A percentile compares a stretch with the other conserved stretches of the same genome.
These are phyloP conservation scores for Tiliqua scincoides DNA, from an alignment of 2,113 vertebrate species.

Conservation along the genomic window DNA sequence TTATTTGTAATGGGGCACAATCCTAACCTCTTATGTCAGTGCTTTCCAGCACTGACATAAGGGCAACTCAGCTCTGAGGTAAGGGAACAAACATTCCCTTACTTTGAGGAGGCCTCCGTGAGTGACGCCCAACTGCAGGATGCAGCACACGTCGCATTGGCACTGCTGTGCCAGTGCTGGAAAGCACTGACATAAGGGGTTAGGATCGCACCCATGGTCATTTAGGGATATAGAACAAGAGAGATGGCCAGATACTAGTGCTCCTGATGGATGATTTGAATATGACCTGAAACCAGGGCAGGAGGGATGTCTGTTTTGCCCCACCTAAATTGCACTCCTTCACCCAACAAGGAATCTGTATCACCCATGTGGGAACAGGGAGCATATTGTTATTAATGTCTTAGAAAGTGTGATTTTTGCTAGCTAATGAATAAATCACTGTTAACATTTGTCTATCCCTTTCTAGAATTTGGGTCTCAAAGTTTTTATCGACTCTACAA, in stretches of 20 bases:
- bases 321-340: not conserved
- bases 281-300: not conserved
- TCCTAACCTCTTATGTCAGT: too few species aligned
- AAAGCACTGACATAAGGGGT: too few species aligned
- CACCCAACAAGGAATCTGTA: not conserved
- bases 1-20: not conserved
- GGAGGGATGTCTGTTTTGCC: not conserved
- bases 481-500: slow-evolving; percentile 61
- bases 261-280: not conserved
- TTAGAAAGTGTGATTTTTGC: not conserved
- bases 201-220: too few species aligned
- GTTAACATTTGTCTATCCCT: slow-evolving; percentile 30
- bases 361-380: not conserved
- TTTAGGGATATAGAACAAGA: not conserved
- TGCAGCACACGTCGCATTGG: too few species aligned
- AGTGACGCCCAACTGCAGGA: too few species aligned
- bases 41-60: too few species aligned
- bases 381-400: not conserved
- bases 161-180: too few species aligned
- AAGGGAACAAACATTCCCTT: too few species aligned
- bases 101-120: too few species aligned
- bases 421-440: not conserved
- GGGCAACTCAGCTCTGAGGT: too few species aligned
- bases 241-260: not conserved
- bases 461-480: slow-evolving; percentile 84